These are phyloP conservation scores for Tigriopus japonicus DNA, from an alignment of 1,140 invertebrate genomes.

Conservation along the genomic window DNA sequence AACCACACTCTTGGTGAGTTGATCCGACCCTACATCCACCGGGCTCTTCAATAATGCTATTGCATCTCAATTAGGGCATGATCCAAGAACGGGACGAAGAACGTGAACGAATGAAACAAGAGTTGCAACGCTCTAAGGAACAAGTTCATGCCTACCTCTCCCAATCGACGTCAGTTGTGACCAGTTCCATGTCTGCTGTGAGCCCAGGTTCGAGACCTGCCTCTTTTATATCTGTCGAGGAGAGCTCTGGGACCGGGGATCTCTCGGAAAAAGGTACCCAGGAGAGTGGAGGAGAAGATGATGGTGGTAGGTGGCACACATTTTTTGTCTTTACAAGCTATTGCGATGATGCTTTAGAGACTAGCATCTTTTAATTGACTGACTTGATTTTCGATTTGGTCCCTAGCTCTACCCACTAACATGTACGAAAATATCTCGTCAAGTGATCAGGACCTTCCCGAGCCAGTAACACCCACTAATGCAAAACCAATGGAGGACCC, in stretches of 20 bases:
- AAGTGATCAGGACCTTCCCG: no score
- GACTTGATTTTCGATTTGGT: no score
- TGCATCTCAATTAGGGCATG: slow-evolving; percentile 47
- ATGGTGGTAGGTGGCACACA: background rate
- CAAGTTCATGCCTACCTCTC: slow-evolving; percentile 34
- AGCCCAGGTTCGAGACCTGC: background rate
- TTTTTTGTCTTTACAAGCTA: background rate
- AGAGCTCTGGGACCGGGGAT: background rate
- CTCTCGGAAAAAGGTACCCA: background rate
- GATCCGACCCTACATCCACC: background rate
- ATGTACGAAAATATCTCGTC: no score
- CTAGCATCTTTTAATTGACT: no score
- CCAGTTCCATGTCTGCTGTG: background rate
- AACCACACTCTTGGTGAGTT: slow-evolving; percentile 18
- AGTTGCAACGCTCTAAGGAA: slow-evolving; percentile 47
- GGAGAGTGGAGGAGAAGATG: background rate
- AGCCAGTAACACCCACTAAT: no score
- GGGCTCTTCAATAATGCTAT: no score
- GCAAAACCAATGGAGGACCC: no score
- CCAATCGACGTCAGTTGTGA: background rate
- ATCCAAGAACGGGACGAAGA: slow-evolving; percentile 54
- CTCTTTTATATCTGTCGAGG: slow-evolving; percentile 5
- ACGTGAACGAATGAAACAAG: slow-evolving; percentile 44
- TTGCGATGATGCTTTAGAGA: no score
- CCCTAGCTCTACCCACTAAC: no score